Evolutionary conservation across 2,888 invertebrate genomes (phyloP).

Genomic region (Ypsolopha sequella): DNA sequence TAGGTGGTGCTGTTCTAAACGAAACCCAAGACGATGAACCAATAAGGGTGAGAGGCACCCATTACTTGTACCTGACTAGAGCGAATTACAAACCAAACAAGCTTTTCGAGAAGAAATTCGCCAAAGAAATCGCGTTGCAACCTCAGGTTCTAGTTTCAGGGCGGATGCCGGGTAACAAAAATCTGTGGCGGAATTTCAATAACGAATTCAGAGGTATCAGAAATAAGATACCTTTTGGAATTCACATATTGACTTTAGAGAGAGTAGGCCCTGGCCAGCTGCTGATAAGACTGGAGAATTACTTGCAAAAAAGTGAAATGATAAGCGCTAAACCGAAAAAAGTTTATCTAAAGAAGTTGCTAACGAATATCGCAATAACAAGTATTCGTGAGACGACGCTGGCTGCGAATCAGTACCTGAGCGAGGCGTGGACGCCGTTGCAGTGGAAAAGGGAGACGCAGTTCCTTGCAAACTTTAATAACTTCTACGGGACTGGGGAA

Average conservation of each 20-base stretch:
- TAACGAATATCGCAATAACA: conserved; percentile 63
- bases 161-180: neutral
- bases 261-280: conserved; percentile 75
- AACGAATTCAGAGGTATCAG: conserved; percentile 59
- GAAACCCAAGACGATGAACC: conserved; percentile 27
- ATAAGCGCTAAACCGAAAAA: conserved; percentile 59
- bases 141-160: conserved; percentile 24
- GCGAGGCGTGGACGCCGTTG: conserved; percentile 62
- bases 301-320: conserved; percentile 75
- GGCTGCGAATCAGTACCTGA: conserved; percentile 72
- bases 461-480: conserved; percentile 33
- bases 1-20: conserved; percentile 19
- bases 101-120: conserved; percentile 45
- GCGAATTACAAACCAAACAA: conserved; percentile 30
- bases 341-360: conserved; percentile 70
- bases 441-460: conserved; percentile 52
- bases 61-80: conserved; percentile 37
- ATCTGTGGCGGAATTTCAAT: conserved; percentile 42
- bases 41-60: conserved; percentile 29
- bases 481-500: conserved; percentile 22
- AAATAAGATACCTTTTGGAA: conserved; percentile 72
- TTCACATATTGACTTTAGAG: conserved; percentile 83
- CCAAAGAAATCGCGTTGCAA: conserved; percentile 34
- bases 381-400: conserved; percentile 74
- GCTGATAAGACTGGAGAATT: conserved; percentile 83